Evolutionary conservation across 2,888 invertebrate species (phyloP), one percentile per base, ranked within the genome.

Genomic region (Graphium colonna): DNA sequence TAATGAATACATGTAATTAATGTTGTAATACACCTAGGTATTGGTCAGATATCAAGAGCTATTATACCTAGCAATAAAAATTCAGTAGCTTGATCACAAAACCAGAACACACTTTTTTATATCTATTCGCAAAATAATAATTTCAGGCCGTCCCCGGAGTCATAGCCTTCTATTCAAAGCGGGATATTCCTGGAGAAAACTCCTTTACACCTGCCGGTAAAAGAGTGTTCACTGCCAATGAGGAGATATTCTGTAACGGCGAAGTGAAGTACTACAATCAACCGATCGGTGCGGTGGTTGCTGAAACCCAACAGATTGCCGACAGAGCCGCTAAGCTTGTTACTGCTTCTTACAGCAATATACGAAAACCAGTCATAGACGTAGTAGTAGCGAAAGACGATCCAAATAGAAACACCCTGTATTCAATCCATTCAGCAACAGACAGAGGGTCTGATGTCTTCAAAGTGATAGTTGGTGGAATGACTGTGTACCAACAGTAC

Each of bases 131-230:
- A n/a, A n/a, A n/a, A n/a, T n/a, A n/a, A n/a, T n/a, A 2, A 21
- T 42, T 50, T 15, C 40, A 93, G 91, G 82, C 77, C 51, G 71
- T 91, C 44, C 88, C 91, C n/a, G 95, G 95, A 3, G 94, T 94
- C 0, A 72, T 93, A 36, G 91, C 91, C 3, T 92, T 93, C 60
- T 90, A 92, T 52, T 84, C 91, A 33, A 93, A 93, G 7, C 91
- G 91, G 67, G 94, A 95, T 63, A 90, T 95, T 46, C 94, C 94
- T 0, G 94, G 94, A 0, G 71, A 79, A 33, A 95, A 94, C 70
- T 73, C 80, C 8, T 92, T 89, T 55, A 80, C 83, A 40, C 71
- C 75, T 10, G 59, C 43, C 0, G 71, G 67, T 1, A 55, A 59
- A 47, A 59, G 21, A 10, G 38, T 51, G 10, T 26, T 60, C 0